phyloP scores from a whole-genome alignment of 2,113 vertebrate species.

The Ginglymostoma cirratum region DNA sequence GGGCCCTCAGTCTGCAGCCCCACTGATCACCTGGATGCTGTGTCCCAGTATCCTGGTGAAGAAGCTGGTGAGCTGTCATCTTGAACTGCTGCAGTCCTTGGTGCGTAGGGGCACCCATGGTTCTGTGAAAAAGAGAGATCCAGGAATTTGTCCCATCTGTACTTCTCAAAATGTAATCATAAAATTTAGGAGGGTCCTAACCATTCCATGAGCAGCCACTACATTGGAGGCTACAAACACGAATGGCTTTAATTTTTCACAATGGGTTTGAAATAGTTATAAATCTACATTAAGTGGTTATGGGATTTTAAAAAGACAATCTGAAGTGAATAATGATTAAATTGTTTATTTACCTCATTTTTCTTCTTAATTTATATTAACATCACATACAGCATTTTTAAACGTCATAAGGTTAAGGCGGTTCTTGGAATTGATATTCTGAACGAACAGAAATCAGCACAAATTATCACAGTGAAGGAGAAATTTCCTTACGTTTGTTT shows the following conservation, averaged over 20 bases:
- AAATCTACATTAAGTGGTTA: not conserved
- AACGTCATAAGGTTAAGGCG: not conserved
- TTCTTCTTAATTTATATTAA: not conserved
- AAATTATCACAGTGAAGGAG: not conserved
- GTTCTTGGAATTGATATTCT: slow-evolving; percentile 22
- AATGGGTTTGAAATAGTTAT: not conserved
- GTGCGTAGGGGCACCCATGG: too few species aligned
- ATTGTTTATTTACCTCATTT: not conserved
- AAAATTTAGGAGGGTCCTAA: not conserved
- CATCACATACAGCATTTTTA: not conserved
- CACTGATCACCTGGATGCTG: not conserved
- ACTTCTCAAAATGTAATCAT: not conserved
- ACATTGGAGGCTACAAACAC: not conserved
- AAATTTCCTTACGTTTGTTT: not conserved
- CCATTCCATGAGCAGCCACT: not conserved
- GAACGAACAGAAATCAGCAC: not conserved
- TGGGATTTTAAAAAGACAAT: not conserved
- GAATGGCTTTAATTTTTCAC: not conserved
- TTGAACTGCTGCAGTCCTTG: too few species aligned
- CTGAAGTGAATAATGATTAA: not conserved
- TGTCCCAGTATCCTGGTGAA: too few species aligned
- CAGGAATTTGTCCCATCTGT: too few species aligned
- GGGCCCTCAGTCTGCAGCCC: not conserved
- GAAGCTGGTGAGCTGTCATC: too few species aligned
- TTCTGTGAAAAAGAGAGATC: too few species aligned